Evolutionary conservation across 35 echinoderm and acorn worm genomes (phyloP).

Genomic region (Patiria miniata): DNA sequence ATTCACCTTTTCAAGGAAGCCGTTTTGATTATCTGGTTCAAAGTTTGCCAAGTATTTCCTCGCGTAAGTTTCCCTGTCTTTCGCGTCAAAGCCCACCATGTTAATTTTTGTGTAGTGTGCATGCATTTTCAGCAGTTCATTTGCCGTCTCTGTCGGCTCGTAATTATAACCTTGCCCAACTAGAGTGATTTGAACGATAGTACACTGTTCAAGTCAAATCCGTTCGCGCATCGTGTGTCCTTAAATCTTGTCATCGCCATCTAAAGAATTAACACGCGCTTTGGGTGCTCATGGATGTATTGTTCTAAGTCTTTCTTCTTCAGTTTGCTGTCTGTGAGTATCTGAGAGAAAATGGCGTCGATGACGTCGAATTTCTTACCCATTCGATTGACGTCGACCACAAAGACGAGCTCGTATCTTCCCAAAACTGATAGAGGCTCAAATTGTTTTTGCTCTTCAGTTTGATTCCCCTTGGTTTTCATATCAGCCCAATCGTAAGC

Average conservation of each 20-base stretch:
- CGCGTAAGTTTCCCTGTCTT: neutral
- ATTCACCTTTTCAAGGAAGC: neutral
- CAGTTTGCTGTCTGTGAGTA: neutral
- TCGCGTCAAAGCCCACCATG: neutral
- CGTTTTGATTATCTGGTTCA: neutral
- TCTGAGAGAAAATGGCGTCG: slow-evolving; percentile 13
- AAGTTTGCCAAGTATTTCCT: neutral
- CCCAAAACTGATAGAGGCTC: neutral
- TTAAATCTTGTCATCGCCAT: slow-evolving; percentile 23
- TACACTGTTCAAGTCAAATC: neutral
- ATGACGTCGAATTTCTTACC: neutral
- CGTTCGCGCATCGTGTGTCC: neutral
- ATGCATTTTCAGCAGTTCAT: neutral
- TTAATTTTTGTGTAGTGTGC: neutral
- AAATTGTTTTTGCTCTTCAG: neutral
- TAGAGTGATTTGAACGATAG: neutral
- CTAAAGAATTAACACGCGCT: slow-evolving; percentile 6
- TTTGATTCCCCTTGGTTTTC: neutral
- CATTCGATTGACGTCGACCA: slow-evolving; percentile 6
- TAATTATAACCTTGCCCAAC: neutral
- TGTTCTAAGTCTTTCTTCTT: neutral
- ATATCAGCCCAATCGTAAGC: slow-evolving; percentile 24
- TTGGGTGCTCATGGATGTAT: neutral
- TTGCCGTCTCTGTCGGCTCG: neutral
- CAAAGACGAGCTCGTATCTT: neutral